phyloP scores from a whole-genome alignment of 2,113 vertebrate genomes.

The Lagopus muta region DNA sequence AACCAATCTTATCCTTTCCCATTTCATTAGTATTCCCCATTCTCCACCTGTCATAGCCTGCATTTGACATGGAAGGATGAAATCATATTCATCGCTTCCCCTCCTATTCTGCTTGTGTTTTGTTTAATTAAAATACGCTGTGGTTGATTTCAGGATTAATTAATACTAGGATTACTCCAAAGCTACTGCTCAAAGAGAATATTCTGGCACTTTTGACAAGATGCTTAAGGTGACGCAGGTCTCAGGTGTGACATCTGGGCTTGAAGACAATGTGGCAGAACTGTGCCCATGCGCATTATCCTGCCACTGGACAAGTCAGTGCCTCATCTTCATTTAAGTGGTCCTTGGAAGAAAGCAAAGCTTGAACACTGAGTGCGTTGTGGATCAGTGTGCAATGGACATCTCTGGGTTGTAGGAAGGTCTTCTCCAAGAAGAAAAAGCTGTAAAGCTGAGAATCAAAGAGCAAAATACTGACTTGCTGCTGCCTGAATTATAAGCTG shows the following conservation, averaged over 20 bases:
- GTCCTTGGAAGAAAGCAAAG: not conserved
- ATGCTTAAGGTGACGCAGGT: not conserved
- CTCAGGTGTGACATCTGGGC: not conserved
- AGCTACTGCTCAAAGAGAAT: not conserved
- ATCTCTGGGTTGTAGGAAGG: not conserved
- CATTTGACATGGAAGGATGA: not conserved
- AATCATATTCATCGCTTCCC: not conserved
- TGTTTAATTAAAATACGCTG: not conserved
- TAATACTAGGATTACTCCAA: constrained; percentile 12
- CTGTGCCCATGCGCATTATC: not conserved
- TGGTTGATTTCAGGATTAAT: not conserved
- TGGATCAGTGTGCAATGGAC: not conserved
- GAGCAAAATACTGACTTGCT: not conserved
- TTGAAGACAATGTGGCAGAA: not conserved
- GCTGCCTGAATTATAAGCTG: not conserved
- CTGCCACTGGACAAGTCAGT: not conserved
- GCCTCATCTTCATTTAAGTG: not conserved
- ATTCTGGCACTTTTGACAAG: not conserved
- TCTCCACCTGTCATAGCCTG: not conserved
- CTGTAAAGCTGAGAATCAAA: not conserved
- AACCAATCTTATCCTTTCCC: not conserved
- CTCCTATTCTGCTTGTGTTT: not conserved
- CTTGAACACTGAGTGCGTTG: not conserved
- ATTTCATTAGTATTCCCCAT: not conserved
- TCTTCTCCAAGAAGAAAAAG: not conserved